Base-by-base conservation (phyloP, 2,888 invertebrate genomes). In the Pharmacophagus antenor region DNA sequence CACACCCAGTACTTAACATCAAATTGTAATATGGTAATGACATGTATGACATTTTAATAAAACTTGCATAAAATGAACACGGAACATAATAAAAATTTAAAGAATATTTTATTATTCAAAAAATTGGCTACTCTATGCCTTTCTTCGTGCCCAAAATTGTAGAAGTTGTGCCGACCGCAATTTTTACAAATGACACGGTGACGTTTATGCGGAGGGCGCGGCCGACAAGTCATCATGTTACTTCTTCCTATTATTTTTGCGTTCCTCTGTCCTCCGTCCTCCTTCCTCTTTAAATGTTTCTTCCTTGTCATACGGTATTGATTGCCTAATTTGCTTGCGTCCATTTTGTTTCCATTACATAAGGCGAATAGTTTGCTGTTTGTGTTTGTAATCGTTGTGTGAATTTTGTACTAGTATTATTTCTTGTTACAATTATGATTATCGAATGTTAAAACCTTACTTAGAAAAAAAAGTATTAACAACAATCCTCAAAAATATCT, bases 171-270 rank as follows among this genome's bases (percentile, higher is more conserved):
- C 85, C n/a, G 81, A 86, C 86, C 88, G 83, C 88, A 88, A 89
- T 89, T 90, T 89, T 90, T 89, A 89, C 89, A 90, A 90, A 90
- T 90, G 89, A 89, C 89, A 87, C 87, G 82, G 87, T 84, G 88
- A 88, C 89, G 87, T 87, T 88, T 88, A 88, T 85, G 82, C 85
- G 79, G 79, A 83, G 88, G 88, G 88, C 78, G 86, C 85, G 85
- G 72, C 76, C 78, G 81, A 87, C 88, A 88, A 88, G 85, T 89
- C 90, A 90, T 88, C 88, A 85, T 85, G 87, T 89, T 88, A 84
- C 88, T 87, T 85, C 84, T 84, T 84, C 84, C 84, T 85, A 85
- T 88, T 86, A 87, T 89, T 88, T 77, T 76, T 73, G 71, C 76
- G 76, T 84, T 78, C 79, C 76, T 71, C 74, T 73, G 73, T 80